Evolutionary conservation across 2,113 vertebrate genomes (phyloP), one percentile per base, ranked within the genome.

Genomic region (Tachuris rubrigastra): DNA sequence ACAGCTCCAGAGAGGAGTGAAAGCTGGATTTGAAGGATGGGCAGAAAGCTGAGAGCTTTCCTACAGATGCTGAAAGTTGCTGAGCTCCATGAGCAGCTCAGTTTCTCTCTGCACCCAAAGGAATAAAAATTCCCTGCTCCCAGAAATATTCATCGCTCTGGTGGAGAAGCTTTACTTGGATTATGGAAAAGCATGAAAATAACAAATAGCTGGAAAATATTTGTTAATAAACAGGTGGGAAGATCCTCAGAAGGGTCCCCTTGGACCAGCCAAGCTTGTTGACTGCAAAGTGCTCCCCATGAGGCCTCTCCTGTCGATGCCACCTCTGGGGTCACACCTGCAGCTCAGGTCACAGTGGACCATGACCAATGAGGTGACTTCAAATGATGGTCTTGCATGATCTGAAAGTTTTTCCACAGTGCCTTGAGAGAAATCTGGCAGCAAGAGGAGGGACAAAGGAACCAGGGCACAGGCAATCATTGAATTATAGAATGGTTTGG

Each of bases 361-460:
- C 39, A 7, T 55, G 49, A 10, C 0, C 0, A 11, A 46, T 22
- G 46, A 67, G 5, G 14, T 24, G 28, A 37, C n/a, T 60, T 46
- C 28, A 59, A 6, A 17, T 31, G 1, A 8, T 22, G 30, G 6
- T 3, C 72, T 62, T 20, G 53, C 50, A n/a, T 31, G n/a, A 17
- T 24, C 37, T 75, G 42, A 6, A 24, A 63, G n/a, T 33, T n/a
- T 76, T 39, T 35, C 24, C 33, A 35, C 53, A n/a, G 5, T 63
- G 39, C 13, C 46, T 62, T 14, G 63, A 55, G 22, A 71, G 25
- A 47, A 63, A 52, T 13, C 28, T 8, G 20, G 28, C 42, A 85
- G 47, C 22, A 14, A n/a, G 52, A 86, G 39, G 71, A 75, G 22
- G 10, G n/a, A 33, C 11, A 78, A 53, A 60, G 20, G 33, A 39